These are phyloP conservation scores for Orchesellides sinensis DNA, from an alignment of 2,888 invertebrate genomes.

Conservation along the genomic window DNA sequence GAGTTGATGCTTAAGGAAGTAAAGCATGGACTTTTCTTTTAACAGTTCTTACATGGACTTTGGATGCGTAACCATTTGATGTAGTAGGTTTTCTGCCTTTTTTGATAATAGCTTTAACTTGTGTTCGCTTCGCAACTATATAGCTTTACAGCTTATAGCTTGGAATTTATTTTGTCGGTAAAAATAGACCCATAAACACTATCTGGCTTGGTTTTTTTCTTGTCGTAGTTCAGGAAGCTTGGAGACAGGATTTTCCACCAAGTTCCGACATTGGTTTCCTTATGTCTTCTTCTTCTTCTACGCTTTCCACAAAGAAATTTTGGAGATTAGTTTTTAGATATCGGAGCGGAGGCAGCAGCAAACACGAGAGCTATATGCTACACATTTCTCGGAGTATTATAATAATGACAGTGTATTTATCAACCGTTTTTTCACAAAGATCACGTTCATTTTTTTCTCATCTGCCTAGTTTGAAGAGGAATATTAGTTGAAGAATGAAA, in stretches of 20 bases:
- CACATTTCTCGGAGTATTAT: conserved; percentile 24
- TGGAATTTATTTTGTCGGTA: conserved; percentile 4
- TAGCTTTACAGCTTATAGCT: background rate
- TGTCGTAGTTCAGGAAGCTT: conserved; percentile 9
- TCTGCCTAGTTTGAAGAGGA: background rate
- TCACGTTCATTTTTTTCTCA: conserved; percentile 44
- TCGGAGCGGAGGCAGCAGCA: background rate
- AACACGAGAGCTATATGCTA: conserved; percentile 4
- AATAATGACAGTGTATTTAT: conserved; percentile 48
- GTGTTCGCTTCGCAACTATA: background rate
- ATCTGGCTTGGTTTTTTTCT: background rate
- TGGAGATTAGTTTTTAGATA: conserved; percentile 28
- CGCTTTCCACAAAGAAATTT: background rate
- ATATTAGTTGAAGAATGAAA: background rate
- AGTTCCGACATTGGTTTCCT: conserved; percentile 39
- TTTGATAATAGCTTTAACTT: conserved; percentile 1
- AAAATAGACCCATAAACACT: conserved; percentile 32
- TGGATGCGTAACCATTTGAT: background rate
- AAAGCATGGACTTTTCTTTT: background rate
- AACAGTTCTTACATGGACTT: background rate
- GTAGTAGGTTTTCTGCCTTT: background rate
- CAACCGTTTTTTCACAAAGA: conserved; percentile 41
- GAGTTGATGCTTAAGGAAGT: conserved; percentile 23
- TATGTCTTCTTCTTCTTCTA: conserved; percentile 6
- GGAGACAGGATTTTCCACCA: conserved; percentile 26